Evolutionary conservation across 92 coral and sea anemone genomes (phyloP).

Genomic region (Palythoa grandis): DNA sequence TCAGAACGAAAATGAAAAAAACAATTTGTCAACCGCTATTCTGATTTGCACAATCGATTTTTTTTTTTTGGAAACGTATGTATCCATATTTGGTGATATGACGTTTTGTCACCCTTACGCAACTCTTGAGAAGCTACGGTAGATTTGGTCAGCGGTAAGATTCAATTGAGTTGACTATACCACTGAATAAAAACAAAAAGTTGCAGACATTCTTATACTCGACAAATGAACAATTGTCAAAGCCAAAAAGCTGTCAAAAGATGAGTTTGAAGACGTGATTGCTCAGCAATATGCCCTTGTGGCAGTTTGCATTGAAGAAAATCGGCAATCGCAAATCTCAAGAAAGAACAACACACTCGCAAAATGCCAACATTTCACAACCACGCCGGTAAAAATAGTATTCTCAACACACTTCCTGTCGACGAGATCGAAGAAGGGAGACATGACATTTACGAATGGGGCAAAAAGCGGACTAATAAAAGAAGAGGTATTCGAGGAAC

Average conservation of each 20-base stretch:
- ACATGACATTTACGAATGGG: conserved; percentile 88
- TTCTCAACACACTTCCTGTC: conserved; percentile 61
- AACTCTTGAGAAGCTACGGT: not conserved
- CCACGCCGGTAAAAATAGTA: conserved; percentile 66
- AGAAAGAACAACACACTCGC: not conserved
- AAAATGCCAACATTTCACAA: conserved; percentile 48
- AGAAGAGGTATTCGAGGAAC: conserved; percentile 88
- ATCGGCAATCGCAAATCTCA: not conserved
- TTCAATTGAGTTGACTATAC: not conserved
- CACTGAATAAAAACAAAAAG: not conserved
- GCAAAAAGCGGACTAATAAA: conserved; percentile 68
- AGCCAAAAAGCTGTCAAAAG: not conserved
- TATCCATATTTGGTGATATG: conserved; percentile 4
- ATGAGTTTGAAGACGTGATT: not conserved
- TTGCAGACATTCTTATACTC: not conserved
- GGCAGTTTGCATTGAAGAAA: not conserved
- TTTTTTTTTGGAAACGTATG: too few relatives aligned
- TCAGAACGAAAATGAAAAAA: too few relatives aligned
- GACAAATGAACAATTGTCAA: not conserved
- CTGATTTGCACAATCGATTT: too few relatives aligned
- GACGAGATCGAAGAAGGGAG: conserved; percentile 89
- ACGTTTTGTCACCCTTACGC: not conserved
- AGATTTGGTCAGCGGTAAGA: not conserved
- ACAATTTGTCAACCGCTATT: too few relatives aligned
- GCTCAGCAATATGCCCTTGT: not conserved